Percentiles rank a stretch among this genome's conserved stretches.
phyloP scores from a whole-genome alignment of 2,888 invertebrate genomes.

The Dryococelus australis region DNA sequence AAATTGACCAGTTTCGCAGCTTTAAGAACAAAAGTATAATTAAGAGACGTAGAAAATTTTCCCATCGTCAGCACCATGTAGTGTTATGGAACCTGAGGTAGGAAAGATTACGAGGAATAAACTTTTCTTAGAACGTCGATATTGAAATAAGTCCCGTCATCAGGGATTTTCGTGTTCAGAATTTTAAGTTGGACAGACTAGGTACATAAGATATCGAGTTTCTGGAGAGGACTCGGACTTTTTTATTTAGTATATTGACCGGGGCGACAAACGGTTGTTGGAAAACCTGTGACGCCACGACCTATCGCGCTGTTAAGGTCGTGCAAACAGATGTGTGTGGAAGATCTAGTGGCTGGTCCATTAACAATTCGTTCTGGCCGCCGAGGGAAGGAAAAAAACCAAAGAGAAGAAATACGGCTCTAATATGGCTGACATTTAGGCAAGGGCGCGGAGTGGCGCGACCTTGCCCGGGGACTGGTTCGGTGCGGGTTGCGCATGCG shows the following conservation, averaged over 20 bases:
- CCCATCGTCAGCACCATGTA: too few relatives aligned
- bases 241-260: neutral
- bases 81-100: too few relatives aligned
- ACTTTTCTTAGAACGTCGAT: too few relatives aligned
- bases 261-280: neutral
- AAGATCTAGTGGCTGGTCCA: neutral
- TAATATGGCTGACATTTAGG: neutral
- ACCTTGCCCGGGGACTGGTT: constrained; percentile 16
- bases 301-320: neutral
- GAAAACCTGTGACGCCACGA: neutral
- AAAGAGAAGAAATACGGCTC: neutral
- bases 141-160: too few relatives aligned
- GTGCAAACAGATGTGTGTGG: neutral
- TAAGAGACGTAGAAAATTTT: too few relatives aligned
- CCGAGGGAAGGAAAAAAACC: too few relatives aligned
- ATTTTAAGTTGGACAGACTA: too few relatives aligned
- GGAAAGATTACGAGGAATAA: too few relatives aligned
- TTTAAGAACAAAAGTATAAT: too few relatives aligned
- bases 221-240: neutral
- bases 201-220: neutral
- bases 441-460: neutral
- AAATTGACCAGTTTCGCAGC: too few relatives aligned
- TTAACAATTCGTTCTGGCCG: neutral
- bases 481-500: neutral
- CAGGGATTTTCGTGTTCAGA: too few relatives aligned